Percentiles rank a stretch among this genome's conserved stretches.
Conservation (phyloP, 1,140 invertebrate genomes). For the Calycopis cecrops region DNA sequence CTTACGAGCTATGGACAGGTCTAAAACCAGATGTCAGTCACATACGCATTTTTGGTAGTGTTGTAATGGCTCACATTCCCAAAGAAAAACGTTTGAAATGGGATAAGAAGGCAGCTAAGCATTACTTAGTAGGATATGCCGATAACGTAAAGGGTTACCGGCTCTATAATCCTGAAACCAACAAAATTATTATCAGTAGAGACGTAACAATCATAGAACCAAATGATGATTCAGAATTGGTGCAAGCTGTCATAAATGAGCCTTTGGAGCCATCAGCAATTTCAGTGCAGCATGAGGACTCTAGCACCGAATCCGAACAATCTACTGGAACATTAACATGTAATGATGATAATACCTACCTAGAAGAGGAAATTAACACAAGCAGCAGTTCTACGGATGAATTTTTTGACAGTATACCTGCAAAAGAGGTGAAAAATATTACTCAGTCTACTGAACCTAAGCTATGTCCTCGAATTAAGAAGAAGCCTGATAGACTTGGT, state of each 20-base stretch:
- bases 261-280: not conserved
- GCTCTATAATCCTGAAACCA: not conserved
- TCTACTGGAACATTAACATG: conserved; percentile 1
- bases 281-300: not conserved
- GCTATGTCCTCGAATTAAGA: not conserved
- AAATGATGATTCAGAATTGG: not conserved
- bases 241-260: too few species aligned
- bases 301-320: not conserved
- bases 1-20: too few species aligned
- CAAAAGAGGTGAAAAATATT: not conserved
- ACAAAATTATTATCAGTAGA: not conserved
- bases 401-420: not conserved
- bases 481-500: not conserved
- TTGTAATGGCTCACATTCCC: conserved; percentile 4
- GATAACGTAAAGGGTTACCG: conserved; percentile 3
- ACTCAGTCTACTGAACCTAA: not conserved
- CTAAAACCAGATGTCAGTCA: too few species aligned
- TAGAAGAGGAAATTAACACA: not conserved
- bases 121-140: conserved; percentile 4
- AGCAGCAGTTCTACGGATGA: too few species aligned
- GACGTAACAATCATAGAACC: conserved; percentile 1
- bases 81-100: conserved; percentile 2
- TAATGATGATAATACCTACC: not conserved
- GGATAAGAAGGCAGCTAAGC: conserved; percentile 1
- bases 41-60: conserved; percentile 8